Evolutionary conservation across 2,888 invertebrate genomes (phyloP).

Genomic region (Herminia tarsipennalis): DNA sequence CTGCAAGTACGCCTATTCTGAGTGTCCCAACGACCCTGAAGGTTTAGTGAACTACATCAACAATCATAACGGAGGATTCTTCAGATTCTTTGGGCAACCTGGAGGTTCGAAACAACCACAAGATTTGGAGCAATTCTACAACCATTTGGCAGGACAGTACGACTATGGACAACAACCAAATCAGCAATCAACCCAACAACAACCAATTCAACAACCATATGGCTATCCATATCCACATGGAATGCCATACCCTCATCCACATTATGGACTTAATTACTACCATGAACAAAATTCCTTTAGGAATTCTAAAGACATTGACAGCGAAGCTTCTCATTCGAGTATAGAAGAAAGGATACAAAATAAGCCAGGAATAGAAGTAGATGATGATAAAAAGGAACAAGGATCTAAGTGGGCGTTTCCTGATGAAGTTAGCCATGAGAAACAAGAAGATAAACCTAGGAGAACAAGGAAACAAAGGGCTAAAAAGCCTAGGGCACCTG

Average conservation of each 20-base stretch:
- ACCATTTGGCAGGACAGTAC: conserved; percentile 57
- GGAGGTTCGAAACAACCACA: conserved; percentile 49
- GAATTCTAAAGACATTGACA: conserved; percentile 41
- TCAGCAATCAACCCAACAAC: conserved; percentile 2
- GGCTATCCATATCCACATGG: conserved; percentile 32
- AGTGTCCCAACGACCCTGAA: conserved; percentile 90
- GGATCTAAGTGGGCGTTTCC: conserved; percentile 65
- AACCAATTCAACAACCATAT: conserved; percentile 22
- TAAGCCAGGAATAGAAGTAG: conserved; percentile 43
- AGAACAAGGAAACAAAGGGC: conserved; percentile 8
- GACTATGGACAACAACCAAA: conserved; percentile 30
- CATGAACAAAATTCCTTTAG: conserved; percentile 46
- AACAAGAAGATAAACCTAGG: conserved; percentile 18
- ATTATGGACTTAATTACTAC: conserved; percentile 52
- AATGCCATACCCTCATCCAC: too few species aligned
- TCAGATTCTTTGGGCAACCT: conserved; percentile 89
- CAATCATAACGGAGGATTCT: conserved; percentile 94
- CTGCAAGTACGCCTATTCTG: conserved; percentile 89
- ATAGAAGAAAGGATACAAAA: conserved; percentile 71
- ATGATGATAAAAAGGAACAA: conserved; percentile 34
- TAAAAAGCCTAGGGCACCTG: not conserved
- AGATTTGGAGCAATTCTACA: conserved; percentile 71
- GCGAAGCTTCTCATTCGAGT: conserved; percentile 13
- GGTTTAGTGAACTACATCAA: conserved; percentile 91
- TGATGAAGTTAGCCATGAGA: conserved; percentile 26